Conservation (phyloP, 2,113 vertebrate genomes). For the Oenanthe melanoleuca region DNA sequence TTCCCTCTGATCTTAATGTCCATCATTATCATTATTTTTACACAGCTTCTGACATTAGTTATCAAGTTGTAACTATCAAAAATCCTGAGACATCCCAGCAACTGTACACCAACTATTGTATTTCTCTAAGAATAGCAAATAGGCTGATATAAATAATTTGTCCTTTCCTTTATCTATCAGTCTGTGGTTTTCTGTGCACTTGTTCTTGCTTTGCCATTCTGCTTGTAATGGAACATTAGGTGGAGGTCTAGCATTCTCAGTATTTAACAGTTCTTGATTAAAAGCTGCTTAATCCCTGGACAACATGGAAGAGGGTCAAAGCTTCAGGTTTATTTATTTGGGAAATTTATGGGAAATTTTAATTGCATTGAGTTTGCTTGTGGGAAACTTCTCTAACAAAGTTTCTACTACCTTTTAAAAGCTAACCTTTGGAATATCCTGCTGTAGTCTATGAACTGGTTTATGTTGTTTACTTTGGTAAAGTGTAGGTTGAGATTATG, state of each 20-base stretch:
- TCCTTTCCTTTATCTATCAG: background rate
- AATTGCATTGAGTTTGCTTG: background rate
- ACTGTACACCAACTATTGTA: background rate
- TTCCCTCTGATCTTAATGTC: background rate
- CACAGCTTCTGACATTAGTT: background rate
- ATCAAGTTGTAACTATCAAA: background rate
- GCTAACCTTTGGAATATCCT: background rate
- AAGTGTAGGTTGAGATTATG: background rate
- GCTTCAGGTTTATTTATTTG: background rate
- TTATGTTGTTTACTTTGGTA: background rate
- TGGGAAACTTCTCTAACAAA: background rate
- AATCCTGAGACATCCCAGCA: background rate
- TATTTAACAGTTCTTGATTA: background rate
- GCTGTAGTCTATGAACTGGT: background rate
- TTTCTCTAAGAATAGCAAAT: background rate
- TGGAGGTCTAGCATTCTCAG: background rate
- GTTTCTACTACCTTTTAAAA: background rate
- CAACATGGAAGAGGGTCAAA: background rate
- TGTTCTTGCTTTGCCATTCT: background rate
- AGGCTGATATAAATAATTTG: background rate
- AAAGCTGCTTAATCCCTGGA: background rate
- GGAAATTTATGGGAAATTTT: background rate
- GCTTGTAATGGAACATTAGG: background rate
- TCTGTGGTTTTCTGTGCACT: background rate
- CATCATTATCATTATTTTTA: background rate